Conservation (phyloP, 2,888 invertebrate genomes). For the Platycheirus albimanus region DNA sequence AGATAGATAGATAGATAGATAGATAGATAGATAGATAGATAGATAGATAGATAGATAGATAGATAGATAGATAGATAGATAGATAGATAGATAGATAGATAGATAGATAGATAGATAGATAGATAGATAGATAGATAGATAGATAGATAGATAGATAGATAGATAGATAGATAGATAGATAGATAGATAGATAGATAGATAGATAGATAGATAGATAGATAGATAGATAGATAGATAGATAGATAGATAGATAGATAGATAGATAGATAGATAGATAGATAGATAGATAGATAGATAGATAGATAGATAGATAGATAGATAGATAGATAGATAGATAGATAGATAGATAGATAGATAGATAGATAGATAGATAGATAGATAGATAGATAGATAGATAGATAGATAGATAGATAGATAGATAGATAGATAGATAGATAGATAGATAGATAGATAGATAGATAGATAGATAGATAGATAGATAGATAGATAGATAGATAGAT, state of each 20-base stretch:
- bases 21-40: neutral
- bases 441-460: neutral
- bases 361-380: constrained; percentile 10
- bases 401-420: constrained; percentile 7
- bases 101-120: constrained; percentile 7
- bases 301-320: constrained; percentile 8
- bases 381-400: constrained; percentile 7
- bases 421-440: neutral
- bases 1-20: no score
- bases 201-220: constrained; percentile 1
- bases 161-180: constrained; percentile 6
- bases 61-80: constrained; percentile 10
- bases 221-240: neutral
- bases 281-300: constrained; percentile 10
- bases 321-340: constrained; percentile 3
- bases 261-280: constrained; percentile 10
- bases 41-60: constrained; percentile 7
- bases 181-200: constrained; percentile 10
- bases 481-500: neutral
- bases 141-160: neutral
- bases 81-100: neutral
- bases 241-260: constrained; percentile 10
- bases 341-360: constrained; percentile 5
- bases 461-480: neutral
- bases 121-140: constrained; percentile 10